Conservation (phyloP, 1,140 invertebrate genomes). For the Cyphomyrmex costatus region DNA sequence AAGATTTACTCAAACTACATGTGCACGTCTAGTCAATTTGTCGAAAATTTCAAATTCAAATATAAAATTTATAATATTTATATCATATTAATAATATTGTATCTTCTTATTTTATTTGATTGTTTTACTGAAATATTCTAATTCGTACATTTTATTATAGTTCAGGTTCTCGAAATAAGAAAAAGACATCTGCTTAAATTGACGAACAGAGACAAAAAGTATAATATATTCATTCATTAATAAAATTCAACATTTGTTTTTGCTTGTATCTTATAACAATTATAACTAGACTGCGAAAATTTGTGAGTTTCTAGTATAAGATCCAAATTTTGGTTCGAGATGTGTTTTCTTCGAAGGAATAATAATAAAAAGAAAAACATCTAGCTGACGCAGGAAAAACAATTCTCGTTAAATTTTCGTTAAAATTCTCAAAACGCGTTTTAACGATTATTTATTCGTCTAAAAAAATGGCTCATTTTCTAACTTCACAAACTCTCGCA, state of each 20-base stretch:
- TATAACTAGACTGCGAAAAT: constrained; percentile 22
- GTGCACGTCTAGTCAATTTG: constrained; percentile 6
- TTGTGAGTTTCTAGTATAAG: not conserved
- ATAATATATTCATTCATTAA: constrained; percentile 11
- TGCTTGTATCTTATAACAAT: not conserved
- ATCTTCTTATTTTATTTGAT: constrained; percentile 39
- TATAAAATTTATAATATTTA: constrained; percentile 35
- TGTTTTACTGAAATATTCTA: constrained; percentile 40
- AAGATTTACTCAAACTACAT: constrained; percentile 9
- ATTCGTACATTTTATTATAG: constrained; percentile 27
- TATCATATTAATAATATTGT: constrained; percentile 34
- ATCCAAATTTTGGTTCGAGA: not conserved
- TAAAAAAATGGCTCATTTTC: not conserved
- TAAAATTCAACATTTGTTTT: constrained; percentile 30
- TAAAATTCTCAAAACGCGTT: not conserved
- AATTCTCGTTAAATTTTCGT: not conserved
- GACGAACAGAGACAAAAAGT: constrained; percentile 18
- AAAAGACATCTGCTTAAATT: not conserved
- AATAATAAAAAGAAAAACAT: not conserved
- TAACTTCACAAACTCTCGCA: not conserved
- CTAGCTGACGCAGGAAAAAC: not conserved
- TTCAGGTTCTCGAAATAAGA: constrained; percentile 5
- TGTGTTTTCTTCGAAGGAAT: not conserved
- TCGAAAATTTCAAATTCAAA: constrained; percentile 9
- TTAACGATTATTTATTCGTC: not conserved